These are phyloP conservation scores for Ptychoptera contaminata DNA, from an alignment of 2,888 invertebrate species.

Conservation along the genomic window DNA sequence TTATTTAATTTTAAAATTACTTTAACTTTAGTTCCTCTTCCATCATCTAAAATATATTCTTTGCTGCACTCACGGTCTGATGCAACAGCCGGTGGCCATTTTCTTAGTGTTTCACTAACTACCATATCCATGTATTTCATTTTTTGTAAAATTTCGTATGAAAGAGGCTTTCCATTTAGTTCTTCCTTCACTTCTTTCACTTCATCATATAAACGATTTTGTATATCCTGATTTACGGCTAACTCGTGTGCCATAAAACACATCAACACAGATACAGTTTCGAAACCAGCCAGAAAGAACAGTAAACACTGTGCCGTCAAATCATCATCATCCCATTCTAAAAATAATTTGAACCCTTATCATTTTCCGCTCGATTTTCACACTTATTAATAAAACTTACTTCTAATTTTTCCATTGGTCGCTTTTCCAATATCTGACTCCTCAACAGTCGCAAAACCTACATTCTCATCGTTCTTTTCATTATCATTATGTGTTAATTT, in stretches of 20 bases:
- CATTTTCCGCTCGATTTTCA: no score
- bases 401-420: neutral
- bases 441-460: slow-evolving; percentile 18
- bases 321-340: slow-evolving; percentile 33
- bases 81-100: slow-evolving; percentile 34
- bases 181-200: slow-evolving; percentile 32
- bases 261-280: slow-evolving; percentile 30
- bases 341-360: slow-evolving; percentile 3
- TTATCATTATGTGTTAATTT: no score
- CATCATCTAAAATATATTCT: slow-evolving; percentile 29
- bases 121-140: slow-evolving; percentile 43
- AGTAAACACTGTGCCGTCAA: slow-evolving; percentile 39
- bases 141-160: slow-evolving; percentile 37
- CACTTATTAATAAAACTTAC: slow-evolving; percentile 11
- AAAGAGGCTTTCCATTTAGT: slow-evolving; percentile 31
- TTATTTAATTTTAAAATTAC: slow-evolving; percentile 6
- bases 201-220: slow-evolving; percentile 38
- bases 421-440: slow-evolving; percentile 19
- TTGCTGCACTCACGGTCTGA: slow-evolving; percentile 37
- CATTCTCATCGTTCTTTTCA: neutral
- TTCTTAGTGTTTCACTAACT: slow-evolving; percentile 35
- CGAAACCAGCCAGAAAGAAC: slow-evolving; percentile 42
- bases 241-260: slow-evolving; percentile 39
- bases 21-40: slow-evolving; percentile 17
- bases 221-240: slow-evolving; percentile 39